Evolutionary conservation across 2,797 vertebrate genomes (phyloP).

Genomic region (Mormyrops boulengeri): DNA sequence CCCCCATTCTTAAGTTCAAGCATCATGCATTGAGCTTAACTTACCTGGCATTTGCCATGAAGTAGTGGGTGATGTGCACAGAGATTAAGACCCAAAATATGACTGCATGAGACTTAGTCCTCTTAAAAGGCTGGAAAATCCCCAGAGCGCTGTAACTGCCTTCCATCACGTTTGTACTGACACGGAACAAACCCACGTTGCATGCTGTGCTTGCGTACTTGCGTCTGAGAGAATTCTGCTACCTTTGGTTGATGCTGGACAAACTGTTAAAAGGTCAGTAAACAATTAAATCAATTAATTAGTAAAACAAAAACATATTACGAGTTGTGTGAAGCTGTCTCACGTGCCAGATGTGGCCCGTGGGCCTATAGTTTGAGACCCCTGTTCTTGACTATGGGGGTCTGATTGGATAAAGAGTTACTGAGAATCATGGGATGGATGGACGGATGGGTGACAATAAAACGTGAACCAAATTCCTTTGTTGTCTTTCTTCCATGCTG

Average conservation of each 20-base stretch:
- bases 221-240: neutral
- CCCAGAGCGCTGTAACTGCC: neutral
- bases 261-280: neutral
- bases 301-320: neutral
- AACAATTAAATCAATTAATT: neutral
- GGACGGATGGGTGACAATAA: neutral
- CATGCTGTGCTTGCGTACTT: neutral
- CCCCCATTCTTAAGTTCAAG: neutral
- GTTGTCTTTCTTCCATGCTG: neutral
- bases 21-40: neutral
- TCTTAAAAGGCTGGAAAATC: neutral
- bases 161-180: neutral
- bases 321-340: neutral
- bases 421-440: neutral
- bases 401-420: neutral
- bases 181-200: neutral
- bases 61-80: neutral
- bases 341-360: neutral
- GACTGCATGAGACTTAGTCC: neutral
- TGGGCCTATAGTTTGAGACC: neutral
- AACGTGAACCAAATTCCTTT: neutral
- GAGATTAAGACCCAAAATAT: neutral
- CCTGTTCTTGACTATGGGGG: neutral
- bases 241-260: neutral
- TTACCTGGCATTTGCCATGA: neutral